phyloP scores from a whole-genome alignment of 2,797 vertebrate species.

The Natrix natrix region DNA sequence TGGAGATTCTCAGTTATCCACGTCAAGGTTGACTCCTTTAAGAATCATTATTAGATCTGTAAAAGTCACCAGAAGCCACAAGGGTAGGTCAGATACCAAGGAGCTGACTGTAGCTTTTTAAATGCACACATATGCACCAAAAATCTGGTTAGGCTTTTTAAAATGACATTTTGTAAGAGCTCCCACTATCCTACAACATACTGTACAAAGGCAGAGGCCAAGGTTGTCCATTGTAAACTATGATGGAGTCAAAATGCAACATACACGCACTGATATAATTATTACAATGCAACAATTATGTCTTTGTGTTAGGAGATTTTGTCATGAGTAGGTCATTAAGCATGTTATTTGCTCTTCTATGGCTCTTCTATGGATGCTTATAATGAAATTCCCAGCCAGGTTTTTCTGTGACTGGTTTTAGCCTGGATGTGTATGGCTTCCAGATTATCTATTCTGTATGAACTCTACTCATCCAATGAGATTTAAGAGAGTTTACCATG shows the following conservation, averaged over 20 bases:
- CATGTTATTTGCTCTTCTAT: background rate
- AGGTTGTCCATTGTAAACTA: background rate
- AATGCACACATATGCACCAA: background rate
- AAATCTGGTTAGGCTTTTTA: background rate
- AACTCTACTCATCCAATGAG: background rate
- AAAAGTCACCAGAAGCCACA: background rate
- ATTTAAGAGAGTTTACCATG: background rate
- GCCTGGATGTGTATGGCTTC: background rate
- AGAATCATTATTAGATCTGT: background rate
- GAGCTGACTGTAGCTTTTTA: background rate
- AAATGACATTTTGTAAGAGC: background rate
- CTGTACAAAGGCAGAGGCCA: background rate
- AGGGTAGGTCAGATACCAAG: background rate
- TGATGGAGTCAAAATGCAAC: background rate
- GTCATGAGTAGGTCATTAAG: background rate
- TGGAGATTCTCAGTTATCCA: background rate
- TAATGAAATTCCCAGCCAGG: background rate
- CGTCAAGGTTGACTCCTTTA: background rate
- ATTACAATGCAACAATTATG: background rate
- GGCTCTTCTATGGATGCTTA: background rate
- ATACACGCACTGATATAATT: background rate
- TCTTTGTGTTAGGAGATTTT: background rate
- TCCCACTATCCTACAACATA: background rate
- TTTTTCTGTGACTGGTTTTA: background rate
- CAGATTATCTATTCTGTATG: background rate